phyloP scores from a whole-genome alignment of 2,888 invertebrate species.

The Aradus depressus region DNA sequence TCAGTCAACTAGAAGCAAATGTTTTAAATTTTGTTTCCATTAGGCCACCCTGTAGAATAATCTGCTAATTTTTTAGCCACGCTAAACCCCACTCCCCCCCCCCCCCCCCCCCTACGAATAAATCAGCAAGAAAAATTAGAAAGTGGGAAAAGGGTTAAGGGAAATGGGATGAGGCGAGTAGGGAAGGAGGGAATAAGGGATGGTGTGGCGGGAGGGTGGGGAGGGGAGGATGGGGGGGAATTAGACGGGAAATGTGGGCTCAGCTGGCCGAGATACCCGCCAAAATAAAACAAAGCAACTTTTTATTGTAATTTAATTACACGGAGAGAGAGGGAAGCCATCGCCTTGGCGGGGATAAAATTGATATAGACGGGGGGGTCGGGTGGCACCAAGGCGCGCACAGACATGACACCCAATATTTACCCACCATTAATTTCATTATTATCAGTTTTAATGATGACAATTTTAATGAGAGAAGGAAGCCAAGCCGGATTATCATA shows the following conservation, averaged over 20 bases:
- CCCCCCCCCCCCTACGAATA: background rate
- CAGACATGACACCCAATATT: too few relatives aligned
- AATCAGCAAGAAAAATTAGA: background rate
- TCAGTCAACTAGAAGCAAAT: too few relatives aligned
- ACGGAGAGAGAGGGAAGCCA: too few relatives aligned
- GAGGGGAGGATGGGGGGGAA: background rate
- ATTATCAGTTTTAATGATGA: too few relatives aligned
- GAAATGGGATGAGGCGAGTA: background rate
- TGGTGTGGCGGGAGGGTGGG: background rate
- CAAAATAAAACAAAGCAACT: too few relatives aligned
- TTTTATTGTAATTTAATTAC: too few relatives aligned
- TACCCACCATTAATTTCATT: too few relatives aligned
- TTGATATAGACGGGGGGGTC: too few relatives aligned
- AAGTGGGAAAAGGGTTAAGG: background rate
- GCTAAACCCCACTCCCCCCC: background rate
- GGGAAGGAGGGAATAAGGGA: background rate
- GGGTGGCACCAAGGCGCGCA: too few relatives aligned
- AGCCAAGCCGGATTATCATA: too few relatives aligned
- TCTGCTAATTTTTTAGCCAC: background rate
- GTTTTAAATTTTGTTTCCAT: slow-evolving; percentile 38
- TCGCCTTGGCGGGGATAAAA: too few relatives aligned
- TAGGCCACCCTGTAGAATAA: slow-evolving; percentile 20
- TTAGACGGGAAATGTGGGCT: background rate
- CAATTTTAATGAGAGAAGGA: too few relatives aligned
- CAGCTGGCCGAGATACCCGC: background rate